Base-by-base conservation (phyloP, 2,888 invertebrate species). In the Furcula furcula region DNA sequence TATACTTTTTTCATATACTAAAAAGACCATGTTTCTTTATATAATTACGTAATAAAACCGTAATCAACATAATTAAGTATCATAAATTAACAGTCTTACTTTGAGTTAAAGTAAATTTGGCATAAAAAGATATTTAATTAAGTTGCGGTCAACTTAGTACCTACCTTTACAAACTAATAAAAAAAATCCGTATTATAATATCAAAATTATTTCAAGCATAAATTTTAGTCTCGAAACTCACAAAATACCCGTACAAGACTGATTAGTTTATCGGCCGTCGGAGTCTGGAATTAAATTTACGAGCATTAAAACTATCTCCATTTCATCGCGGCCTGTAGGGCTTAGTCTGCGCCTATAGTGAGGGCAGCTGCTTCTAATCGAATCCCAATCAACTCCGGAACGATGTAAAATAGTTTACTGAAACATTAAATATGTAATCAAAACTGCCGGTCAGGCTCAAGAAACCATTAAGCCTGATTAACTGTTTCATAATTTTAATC, bases 291-390 rank as follows among this genome's bases (percentile, higher is more conserved):
- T 73, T 59, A 82, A 85, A 86, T 85, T 86, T 85, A 84, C 76
- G 82, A 76, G 77, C 78, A 78, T 86, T 84, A 85, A 83, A 86
- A 86, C 86, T 86, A 86, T 83, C 78, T 85, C 76, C 70, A 76
- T 78, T 84, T 75, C 77, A 81, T 78, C 77, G 72, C 50, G 59
- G 67, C 70, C 71, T 75, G 61, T 67, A 73, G 72, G 73, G 75
- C 66, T 76, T 69, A 65, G 67, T 63, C 65, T 59, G 42, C 63
- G 69, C 61, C 60, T 71, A 62, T 65, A 53, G 61, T 50, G 49
- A 65, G 63, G 61, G 66, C 82, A 83, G 80, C 80, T 82, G 82
- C 64, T 64, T 77, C 74, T 81, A 85, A 84, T 85, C 80, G 82
- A 80, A 78, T 82, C 75, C 82, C 80, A 81, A 85, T 86, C 83